phyloP scores from a whole-genome alignment of 1,140 invertebrate species.

The Cherax quadricarinatus region DNA sequence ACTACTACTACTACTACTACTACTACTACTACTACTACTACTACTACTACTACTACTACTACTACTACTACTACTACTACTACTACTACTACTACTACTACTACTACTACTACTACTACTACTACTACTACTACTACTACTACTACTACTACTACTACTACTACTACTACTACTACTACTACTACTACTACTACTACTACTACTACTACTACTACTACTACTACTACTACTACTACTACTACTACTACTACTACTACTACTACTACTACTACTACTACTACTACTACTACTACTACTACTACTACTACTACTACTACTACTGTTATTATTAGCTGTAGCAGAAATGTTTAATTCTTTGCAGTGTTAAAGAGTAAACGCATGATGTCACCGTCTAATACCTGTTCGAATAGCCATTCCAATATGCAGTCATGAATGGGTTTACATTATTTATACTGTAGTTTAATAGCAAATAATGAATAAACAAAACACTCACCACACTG shows the following conservation, averaged over 20 bases:
- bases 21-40: neutral
- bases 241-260: constrained; percentile 13
- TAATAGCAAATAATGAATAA: too few species aligned
- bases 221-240: constrained; percentile 15
- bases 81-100: constrained; percentile 13
- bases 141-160: neutral
- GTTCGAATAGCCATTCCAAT: too few species aligned
- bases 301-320: constrained; percentile 13
- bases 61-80: constrained; percentile 1
- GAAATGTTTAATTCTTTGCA: too few species aligned
- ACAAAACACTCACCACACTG: too few species aligned
- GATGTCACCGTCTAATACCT: too few species aligned
- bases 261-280: constrained; percentile 12
- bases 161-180: constrained; percentile 14
- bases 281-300: constrained; percentile 8
- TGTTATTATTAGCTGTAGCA: constrained; percentile 5
- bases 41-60: neutral
- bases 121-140: constrained; percentile 1
- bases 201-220: constrained; percentile 18
- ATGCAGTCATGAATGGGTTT: too few species aligned
- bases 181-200: constrained; percentile 11
- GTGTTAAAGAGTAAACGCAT: too few species aligned
- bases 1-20: neutral
- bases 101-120: constrained; percentile 5
- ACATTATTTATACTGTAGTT: too few species aligned